Conservation (phyloP, 2,113 vertebrate species). For the Tautogolabrus adspersus region DNA sequence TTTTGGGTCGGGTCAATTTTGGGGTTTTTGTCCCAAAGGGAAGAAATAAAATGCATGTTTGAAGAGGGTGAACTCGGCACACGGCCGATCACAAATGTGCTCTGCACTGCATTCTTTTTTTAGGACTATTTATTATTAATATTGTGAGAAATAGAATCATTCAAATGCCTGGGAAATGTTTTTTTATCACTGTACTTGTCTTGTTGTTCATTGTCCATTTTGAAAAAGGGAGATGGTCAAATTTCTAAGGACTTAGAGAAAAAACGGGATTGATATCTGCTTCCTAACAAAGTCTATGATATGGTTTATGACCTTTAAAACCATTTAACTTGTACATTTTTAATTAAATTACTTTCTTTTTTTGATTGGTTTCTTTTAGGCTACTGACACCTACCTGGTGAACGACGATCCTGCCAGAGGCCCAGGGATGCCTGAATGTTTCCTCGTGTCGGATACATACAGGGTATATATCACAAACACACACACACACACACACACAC, state of each 20-base stretch:
- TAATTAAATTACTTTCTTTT: slow-evolving; percentile 17
- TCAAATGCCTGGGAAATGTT: background rate
- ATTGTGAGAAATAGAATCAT: background rate
- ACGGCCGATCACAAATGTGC: background rate
- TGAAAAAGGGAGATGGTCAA: background rate
- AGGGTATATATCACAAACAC: slow-evolving; percentile 81
- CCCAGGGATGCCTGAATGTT: slow-evolving; percentile 86
- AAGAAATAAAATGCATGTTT: background rate
- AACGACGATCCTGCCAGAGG: slow-evolving; percentile 84
- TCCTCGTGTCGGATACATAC: slow-evolving; percentile 86
- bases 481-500: slow-evolving; percentile 50
- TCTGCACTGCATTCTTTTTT: too few species aligned
- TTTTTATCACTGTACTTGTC: background rate
- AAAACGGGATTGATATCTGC: background rate
- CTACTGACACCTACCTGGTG: slow-evolving; percentile 86
- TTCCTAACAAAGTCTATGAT: background rate
- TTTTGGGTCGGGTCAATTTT: background rate
- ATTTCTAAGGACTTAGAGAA: background rate
- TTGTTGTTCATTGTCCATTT: background rate
- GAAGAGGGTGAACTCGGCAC: background rate
- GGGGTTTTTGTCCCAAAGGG: background rate
- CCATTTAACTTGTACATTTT: background rate
- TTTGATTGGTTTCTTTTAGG: slow-evolving; percentile 70
- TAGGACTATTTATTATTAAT: background rate
- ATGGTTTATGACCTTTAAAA: background rate